Conservation (phyloP, 2,888 invertebrate species). For the Rhingia campestris region DNA sequence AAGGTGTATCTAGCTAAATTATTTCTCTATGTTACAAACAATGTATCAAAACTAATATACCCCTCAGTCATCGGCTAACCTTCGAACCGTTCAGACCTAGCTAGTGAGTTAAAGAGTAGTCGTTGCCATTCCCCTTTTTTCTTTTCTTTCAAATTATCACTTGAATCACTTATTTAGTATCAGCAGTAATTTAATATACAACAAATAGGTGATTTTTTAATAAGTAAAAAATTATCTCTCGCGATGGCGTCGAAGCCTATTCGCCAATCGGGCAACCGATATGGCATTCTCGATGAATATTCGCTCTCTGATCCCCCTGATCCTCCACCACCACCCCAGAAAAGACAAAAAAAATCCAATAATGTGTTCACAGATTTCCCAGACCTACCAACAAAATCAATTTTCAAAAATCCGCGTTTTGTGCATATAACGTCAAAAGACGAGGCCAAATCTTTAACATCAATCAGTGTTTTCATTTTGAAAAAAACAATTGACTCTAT, state of each 20-base stretch:
- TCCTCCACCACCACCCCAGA: conserved; percentile 2
- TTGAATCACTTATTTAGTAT: neutral
- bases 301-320: conserved; percentile 34
- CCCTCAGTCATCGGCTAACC: conserved; percentile 46
- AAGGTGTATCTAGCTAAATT: too few relatives aligned
- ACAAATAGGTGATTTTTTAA: neutral
- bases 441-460: conserved; percentile 20
- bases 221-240: conserved; percentile 2
- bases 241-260: conserved; percentile 27
- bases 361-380: conserved; percentile 33
- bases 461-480: conserved; percentile 33
- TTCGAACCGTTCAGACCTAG: conserved; percentile 35
- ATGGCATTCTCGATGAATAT: conserved; percentile 23
- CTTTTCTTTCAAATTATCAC: neutral
- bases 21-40: too few relatives aligned
- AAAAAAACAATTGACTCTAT: conserved; percentile 40
- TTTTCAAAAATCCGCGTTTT: conserved; percentile 41
- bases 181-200: neutral
- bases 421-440: conserved; percentile 37
- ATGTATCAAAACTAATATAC: too few relatives aligned
- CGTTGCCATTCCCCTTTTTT: neutral
- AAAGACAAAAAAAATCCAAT: conserved; percentile 18
- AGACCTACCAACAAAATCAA: conserved; percentile 37
- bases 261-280: conserved; percentile 28
- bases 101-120: conserved; percentile 4